Evolutionary conservation across 1,140 invertebrate species (phyloP).

Genomic region (Dryas iulia): DNA sequence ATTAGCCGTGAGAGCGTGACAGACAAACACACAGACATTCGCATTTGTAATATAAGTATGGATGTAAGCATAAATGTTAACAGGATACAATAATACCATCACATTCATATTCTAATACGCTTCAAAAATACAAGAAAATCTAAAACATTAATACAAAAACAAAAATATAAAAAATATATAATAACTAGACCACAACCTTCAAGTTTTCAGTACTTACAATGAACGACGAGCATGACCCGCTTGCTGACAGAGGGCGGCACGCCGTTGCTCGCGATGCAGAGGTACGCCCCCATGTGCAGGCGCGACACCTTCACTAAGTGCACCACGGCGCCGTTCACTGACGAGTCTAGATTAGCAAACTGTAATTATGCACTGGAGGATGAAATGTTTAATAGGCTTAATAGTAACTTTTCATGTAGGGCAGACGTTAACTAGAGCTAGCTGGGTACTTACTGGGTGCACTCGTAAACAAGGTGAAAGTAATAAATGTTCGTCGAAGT

Average conservation of each 20-base stretch:
- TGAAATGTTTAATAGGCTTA: constrained; percentile 9
- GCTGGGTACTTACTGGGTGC: neutral
- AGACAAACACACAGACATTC: no score
- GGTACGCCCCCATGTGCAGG: constrained; percentile 94
- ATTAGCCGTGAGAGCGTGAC: no score
- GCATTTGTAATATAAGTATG: no score
- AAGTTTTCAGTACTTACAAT: neutral
- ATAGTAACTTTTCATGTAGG: neutral
- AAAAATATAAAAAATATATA: neutral
- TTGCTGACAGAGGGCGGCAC: constrained; percentile 94
- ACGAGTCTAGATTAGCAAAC: constrained; percentile 79
- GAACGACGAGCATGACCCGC: constrained; percentile 91
- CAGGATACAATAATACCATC: no score
- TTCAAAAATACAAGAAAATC: no score
- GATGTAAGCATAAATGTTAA: no score
- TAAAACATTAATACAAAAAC: neutral
- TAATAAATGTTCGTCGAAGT: no score
- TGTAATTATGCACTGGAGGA: constrained; percentile 22
- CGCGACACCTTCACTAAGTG: constrained; percentile 91
- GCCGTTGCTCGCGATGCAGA: constrained; percentile 93
- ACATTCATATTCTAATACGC: no score
- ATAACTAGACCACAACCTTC: neutral
- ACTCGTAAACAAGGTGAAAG: no score
- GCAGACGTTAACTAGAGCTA: neutral
- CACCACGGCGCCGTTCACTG: constrained; percentile 87